These are phyloP conservation scores for Danaus plexippus DNA, from an alignment of 1,140 invertebrate species.

Conservation along the genomic window DNA sequence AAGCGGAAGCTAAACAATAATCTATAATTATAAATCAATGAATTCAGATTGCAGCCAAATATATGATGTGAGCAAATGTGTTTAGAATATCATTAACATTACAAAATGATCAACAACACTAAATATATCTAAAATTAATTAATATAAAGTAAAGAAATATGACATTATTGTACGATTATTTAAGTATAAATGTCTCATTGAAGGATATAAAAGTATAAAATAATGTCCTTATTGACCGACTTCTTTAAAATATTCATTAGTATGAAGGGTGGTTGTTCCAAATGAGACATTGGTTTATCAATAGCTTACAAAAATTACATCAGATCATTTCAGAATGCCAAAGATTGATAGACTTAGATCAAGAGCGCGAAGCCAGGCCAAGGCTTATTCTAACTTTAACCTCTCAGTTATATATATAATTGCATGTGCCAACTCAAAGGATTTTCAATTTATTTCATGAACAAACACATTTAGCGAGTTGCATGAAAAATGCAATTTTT, in stretches of 20 bases:
- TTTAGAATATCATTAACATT: constrained; percentile 12
- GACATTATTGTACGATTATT: too few species aligned
- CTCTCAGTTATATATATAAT: constrained; percentile 17
- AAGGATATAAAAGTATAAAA: too few species aligned
- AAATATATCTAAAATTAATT: background rate
- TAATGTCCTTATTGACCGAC: too few species aligned
- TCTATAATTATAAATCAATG: constrained; percentile 45
- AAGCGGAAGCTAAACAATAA: constrained; percentile 50
- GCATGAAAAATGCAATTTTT: too few species aligned
- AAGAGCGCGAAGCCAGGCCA: constrained; percentile 50
- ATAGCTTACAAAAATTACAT: background rate
- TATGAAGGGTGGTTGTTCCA: too few species aligned
- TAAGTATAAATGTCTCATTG: too few species aligned
- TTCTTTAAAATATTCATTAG: too few species aligned
- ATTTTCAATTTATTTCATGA: too few species aligned
- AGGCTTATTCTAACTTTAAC: constrained; percentile 48
- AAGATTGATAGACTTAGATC: constrained; percentile 59
- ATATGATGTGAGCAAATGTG: constrained; percentile 32
- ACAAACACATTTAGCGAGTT: too few species aligned
- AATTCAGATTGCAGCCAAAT: constrained; percentile 42
- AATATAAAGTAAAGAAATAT: background rate
- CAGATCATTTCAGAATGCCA: constrained; percentile 28
- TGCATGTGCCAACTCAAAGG: too few species aligned
- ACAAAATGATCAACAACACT: constrained; percentile 10
- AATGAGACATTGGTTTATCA: too few species aligned